Base-by-base conservation (phyloP, 2,797 vertebrate genomes). In the Semotilus atromaculatus region DNA sequence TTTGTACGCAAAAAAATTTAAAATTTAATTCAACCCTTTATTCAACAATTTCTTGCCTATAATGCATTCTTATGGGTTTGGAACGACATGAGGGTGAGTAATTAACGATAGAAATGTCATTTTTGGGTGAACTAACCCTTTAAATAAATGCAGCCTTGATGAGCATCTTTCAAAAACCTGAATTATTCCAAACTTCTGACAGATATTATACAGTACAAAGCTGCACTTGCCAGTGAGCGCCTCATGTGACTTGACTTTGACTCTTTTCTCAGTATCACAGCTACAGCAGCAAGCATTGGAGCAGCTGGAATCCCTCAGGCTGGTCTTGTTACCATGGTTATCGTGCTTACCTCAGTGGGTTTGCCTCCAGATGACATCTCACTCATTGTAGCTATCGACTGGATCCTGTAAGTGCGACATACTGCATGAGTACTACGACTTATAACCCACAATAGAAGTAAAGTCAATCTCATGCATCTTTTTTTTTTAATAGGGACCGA, bases 251-350 rank as follows among this genome's bases (percentile, higher is more conserved):
- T 67, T 13, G 18, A 36, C 53, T 70, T 53, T 38, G 23, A 23
- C 81, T 87, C 26, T 83, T 8, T 80, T 67, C 66, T 78, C 92
- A 97, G 96, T 88, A 97, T 97, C 40, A 97, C 97, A 0, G 97
- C 97, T 2, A 97, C 97, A 4, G 97, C 97, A 1, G 97, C 97
- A 4, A 97, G 97, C 91, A 96, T 97, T 0, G 97, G 97, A 10
- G 97, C 96, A 0, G 97, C 97, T 0, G 97, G 96, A 34, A 97
- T 97, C 78, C 97, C 96, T 6, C 97, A 97, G 87, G 97, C 97
- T 0, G 97, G 97, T 3, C 94, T 97, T 0, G 96, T 97, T 23
- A 97, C 97, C 14, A 97, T 97, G 97, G 97, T 97, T 87, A 97
- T 97, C 3, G 96, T 97, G 76, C 91, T 97, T 31, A 97, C 97